Base-by-base conservation (phyloP, 2,113 vertebrate species). In the Rhombomys opimus region DNA sequence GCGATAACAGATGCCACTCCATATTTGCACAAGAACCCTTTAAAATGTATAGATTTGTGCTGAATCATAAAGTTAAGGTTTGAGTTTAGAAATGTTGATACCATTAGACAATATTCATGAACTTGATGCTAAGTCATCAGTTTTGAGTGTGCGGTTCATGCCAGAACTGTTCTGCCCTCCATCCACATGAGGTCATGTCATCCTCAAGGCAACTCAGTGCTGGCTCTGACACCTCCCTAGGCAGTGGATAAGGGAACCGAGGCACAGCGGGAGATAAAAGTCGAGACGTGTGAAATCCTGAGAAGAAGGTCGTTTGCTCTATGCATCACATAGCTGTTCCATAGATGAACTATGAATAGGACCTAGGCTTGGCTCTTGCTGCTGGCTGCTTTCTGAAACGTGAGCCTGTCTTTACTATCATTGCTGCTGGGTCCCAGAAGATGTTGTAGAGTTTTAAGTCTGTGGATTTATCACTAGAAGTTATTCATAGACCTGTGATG, bases 401-500 rank as follows among this genome's bases (percentile, higher is more conserved):
- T 65, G 10, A 7, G 59, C 18, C 90, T 13, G 4, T 72, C 22
- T 2, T 4, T 35, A 10, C 82, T 35, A 0, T 86, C 23, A 20
- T 52, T n/a, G 10, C 65, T 32, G 30, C 9, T 23, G 59, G 38
- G 5, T 30, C 52, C 63, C 5, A 30, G 70, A 84, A 90, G 27
- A 30, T 25, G 14, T n/a, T 54, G 32, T 32, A n/a, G 57, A 38
- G 50, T 52, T 23, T 15, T 14, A 0, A 63, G 23, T 84, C 41
- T 30, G 20, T 46, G 30, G 59, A 7, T 81, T 77, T 50, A 32
- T 93, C 67, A 4, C 35, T 73, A 15, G 76, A 63, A 67, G 25
- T 73, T 35, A 54, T 94, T 96, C 50, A n/a, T 89, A 38, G 15
- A n/a, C 4, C 76, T 90, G n/a, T 52, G 80, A 80, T 41, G 52